Conservation (phyloP, 2,888 invertebrate genomes). For the Colostygia pectinataria region DNA sequence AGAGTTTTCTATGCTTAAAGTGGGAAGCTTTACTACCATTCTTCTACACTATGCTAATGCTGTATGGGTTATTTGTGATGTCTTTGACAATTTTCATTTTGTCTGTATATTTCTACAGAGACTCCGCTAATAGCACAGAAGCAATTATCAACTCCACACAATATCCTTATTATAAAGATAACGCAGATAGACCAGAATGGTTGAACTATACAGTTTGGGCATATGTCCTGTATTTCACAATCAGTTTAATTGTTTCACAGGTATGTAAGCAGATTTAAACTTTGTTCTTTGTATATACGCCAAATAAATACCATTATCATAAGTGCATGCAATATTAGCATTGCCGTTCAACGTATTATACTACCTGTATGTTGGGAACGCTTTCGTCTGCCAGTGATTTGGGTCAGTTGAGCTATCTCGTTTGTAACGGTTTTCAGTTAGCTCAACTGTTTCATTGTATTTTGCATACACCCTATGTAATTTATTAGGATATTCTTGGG, state of each 20-base stretch:
- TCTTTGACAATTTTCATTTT: slow-evolving; percentile 52
- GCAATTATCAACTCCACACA: neutral
- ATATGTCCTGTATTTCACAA: slow-evolving; percentile 11
- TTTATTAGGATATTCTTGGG: too few relatives aligned
- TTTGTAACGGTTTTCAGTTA: too few relatives aligned
- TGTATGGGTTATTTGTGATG: slow-evolving; percentile 56
- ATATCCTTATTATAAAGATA: neutral
- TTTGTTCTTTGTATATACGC: too few relatives aligned
- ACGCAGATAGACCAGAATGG: slow-evolving; percentile 7
- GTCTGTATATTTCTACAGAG: slow-evolving; percentile 37
- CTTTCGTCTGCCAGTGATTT: too few relatives aligned
- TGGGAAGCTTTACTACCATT: slow-evolving; percentile 59
- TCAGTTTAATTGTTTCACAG: slow-evolving; percentile 9
- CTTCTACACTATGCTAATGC: slow-evolving; percentile 51
- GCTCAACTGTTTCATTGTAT: too few relatives aligned
- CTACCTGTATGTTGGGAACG: too few relatives aligned
- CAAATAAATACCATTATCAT: too few relatives aligned
- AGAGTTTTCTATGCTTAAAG: slow-evolving; percentile 63
- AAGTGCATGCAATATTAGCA: too few relatives aligned
- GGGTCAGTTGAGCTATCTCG: too few relatives aligned
- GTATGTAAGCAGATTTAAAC: slow-evolving; percentile 12
- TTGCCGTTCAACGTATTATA: too few relatives aligned
- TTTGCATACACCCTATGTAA: too few relatives aligned
- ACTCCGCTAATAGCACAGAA: slow-evolving; percentile 17
- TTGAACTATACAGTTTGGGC: slow-evolving; percentile 5